These are phyloP conservation scores for Pristionchus fissidentatus DNA, from an alignment of 2,888 invertebrate genomes.

Conservation along the genomic window DNA sequence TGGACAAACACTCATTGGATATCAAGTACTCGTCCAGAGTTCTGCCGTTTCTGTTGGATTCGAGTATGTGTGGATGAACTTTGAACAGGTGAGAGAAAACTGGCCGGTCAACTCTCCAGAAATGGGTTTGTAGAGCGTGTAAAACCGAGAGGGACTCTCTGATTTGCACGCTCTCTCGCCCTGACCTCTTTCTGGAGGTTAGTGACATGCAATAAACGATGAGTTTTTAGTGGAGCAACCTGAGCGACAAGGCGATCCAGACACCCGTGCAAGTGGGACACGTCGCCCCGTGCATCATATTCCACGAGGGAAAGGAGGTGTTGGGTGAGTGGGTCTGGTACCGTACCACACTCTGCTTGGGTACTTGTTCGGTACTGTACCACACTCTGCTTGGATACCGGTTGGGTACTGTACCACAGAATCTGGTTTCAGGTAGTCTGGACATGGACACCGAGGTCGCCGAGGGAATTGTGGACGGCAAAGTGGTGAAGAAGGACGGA, in stretches of 20 bases:
- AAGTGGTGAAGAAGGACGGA: constrained; percentile 41
- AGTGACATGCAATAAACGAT: not conserved
- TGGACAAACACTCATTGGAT: not conserved
- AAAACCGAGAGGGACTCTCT: no score
- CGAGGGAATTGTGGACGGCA: constrained; percentile 30
- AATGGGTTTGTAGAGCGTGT: no score
- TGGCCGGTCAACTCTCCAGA: not conserved
- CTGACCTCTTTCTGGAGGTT: not conserved
- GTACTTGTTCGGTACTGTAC: no score
- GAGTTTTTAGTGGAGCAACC: not conserved
- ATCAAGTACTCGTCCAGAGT: constrained; percentile 39
- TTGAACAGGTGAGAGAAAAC: constrained; percentile 25
- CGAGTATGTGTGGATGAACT: constrained; percentile 39
- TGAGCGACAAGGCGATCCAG: constrained; percentile 4
- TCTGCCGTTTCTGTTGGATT: constrained; percentile 40
- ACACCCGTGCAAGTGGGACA: constrained; percentile 25
- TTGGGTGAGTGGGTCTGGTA: no score
- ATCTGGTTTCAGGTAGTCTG: constrained; percentile 37
- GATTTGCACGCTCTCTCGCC: not conserved
- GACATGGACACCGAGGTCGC: constrained; percentile 44
- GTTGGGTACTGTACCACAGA: not conserved
- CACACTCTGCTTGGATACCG: not conserved
- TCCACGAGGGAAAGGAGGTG: constrained; percentile 18
- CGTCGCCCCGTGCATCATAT: constrained; percentile 34
- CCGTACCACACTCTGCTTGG: not conserved